A percentile compares a stretch with the other conserved stretches of the same genome.
These are phyloP conservation scores for Sitophilus oryzae DNA, from an alignment of 1,140 invertebrate genomes.

Conservation along the genomic window DNA sequence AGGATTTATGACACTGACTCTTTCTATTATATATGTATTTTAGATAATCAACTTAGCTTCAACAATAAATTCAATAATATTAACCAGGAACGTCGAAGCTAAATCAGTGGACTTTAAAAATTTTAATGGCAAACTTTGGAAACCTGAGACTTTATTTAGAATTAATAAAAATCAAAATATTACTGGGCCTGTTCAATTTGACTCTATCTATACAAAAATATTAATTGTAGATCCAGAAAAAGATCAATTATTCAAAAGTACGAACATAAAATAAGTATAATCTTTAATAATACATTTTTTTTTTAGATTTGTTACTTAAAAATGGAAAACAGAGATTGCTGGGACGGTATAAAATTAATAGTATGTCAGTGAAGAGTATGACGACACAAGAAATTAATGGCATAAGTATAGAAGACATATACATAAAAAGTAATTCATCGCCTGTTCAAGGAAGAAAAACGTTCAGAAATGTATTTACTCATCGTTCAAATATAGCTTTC, in stretches of 20 bases:
- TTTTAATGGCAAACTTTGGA: slow-evolving; percentile 29
- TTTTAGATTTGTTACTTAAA: slow-evolving; percentile 28
- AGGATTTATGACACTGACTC: no score
- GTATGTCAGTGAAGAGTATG: slow-evolving; percentile 15
- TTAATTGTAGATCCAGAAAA: slow-evolving; percentile 16
- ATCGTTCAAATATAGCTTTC: no score
- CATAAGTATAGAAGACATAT: slow-evolving; percentile 20
- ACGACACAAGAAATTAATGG: slow-evolving; percentile 22
- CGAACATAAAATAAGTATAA: background rate
- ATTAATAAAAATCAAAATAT: slow-evolving; percentile 28
- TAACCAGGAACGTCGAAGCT: slow-evolving; percentile 18
- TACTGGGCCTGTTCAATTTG: slow-evolving; percentile 20
- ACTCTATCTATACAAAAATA: slow-evolving; percentile 12
- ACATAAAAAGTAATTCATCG: slow-evolving; percentile 4
- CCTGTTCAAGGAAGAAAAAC: slow-evolving; percentile 22
- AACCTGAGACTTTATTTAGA: slow-evolving; percentile 30
- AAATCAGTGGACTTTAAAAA: slow-evolving; percentile 19
- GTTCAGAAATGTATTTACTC: no score
- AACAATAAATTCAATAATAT: slow-evolving; percentile 20
- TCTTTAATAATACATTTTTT: slow-evolving; percentile 11
- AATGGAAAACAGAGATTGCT: slow-evolving; percentile 14
- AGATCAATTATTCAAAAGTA: slow-evolving; percentile 28
- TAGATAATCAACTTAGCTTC: slow-evolving; percentile 25
- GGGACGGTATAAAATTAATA: slow-evolving; percentile 18
- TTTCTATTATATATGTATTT: slow-evolving; percentile 14